Base-by-base conservation (phyloP, 37 sponge, comb jelly and placozoan genomes). In the Geodia barretti region DNA sequence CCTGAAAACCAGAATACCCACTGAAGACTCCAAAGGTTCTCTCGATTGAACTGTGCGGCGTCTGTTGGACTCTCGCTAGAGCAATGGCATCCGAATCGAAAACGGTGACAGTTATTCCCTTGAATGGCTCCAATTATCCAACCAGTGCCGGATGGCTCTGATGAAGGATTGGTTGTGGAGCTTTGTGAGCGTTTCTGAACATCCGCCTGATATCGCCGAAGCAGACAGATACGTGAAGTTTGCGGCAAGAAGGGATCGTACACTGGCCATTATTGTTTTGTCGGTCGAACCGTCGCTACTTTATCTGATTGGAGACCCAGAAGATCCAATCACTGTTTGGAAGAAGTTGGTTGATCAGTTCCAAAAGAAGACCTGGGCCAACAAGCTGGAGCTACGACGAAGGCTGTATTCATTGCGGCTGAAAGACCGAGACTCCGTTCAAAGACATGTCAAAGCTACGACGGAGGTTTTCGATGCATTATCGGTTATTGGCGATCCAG, bases 331-430 rank as follows among this genome's bases (percentile, higher is more conserved):
- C 24, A 60, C 42, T 25, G 79, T 85, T 29, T 85, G 87, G 87
- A 42, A 31, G 37, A 79, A 79, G 62, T 60, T 86, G 39, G 28
- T 39, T 34, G 74, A 63, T 30, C 80, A 86, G 61, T 86, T 86
- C 39, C 75, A 80, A 66, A 86, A 86, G 69, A 86, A 79, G 70
- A 80, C 87, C 19, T 86, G 87, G 87, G 87, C 75, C 32, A 79
- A 79, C 61, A 79, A 62, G 47, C 75, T 86, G 35, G 75, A 72
- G 33, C 64, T 79, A 21, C 43, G 87, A 29, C 42, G 69, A 26
- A 79, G 54, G 47, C 83, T 88, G 23, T 42, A 88, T 39, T 81
- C 83, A 28, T 31, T 87, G 41, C 63, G 76, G 47, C 60, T 85
- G 73, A 85, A 65, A 41, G 87, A 79, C 33, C 75, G 87, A 38